Conservation (phyloP, 2,113 vertebrate species). For the Tursiops truncatus region DNA sequence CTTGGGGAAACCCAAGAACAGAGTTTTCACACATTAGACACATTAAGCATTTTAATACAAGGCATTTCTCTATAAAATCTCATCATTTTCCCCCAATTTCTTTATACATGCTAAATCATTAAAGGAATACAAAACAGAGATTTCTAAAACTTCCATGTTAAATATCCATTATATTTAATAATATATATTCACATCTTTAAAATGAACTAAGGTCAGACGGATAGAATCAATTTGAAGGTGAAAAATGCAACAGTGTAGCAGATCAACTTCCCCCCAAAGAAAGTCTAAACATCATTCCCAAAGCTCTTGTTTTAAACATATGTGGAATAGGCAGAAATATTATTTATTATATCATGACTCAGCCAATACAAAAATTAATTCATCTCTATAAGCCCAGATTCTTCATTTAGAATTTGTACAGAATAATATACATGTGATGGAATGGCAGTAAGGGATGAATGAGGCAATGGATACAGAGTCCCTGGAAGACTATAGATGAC, state of each 20-base stretch:
- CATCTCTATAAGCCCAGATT: neutral
- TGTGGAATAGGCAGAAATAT: neutral
- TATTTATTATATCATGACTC: neutral
- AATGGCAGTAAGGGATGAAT: fast-evolving
- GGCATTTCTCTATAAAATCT: neutral
- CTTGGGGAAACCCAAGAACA: neutral
- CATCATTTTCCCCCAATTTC: neutral
- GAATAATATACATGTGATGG: neutral
- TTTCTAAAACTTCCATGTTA: neutral
- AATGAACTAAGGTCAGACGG: neutral
- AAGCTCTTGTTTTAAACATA: neutral
- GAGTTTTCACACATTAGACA: neutral
- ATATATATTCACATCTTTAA: neutral
- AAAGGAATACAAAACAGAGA: neutral
- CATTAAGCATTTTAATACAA: neutral
- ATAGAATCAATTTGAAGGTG: neutral
- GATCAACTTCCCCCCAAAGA: neutral
- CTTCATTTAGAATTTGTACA: neutral
- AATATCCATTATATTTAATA: neutral
- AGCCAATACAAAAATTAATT: neutral
- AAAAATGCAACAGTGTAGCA: neutral
- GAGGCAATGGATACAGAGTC: too few relatives aligned
- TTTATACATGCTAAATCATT: neutral
- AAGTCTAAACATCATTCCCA: neutral
- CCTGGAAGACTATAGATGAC: neutral